These are phyloP conservation scores for Thomomys bottae DNA, from an alignment of 2,113 vertebrate species.

Conservation along the genomic window DNA sequence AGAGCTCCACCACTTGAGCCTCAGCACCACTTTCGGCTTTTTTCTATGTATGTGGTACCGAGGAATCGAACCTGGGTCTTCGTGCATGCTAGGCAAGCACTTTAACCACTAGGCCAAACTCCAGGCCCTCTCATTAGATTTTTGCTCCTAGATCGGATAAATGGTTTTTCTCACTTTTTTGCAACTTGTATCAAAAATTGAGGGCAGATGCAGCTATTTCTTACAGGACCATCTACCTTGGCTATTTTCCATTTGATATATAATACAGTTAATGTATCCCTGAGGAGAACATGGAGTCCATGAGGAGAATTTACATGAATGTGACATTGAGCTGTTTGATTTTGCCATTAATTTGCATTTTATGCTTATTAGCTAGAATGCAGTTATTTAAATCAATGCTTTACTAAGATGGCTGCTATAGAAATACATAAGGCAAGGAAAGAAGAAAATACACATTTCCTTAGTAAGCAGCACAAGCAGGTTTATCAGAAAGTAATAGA, in stretches of 20 bases:
- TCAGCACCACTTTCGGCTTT: no score
- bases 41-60: no score
- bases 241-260: background rate
- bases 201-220: background rate
- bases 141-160: background rate
- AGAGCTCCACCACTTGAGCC: no score
- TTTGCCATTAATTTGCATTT: constrained; percentile 49
- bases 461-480: background rate
- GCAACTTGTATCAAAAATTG: constrained; percentile 30
- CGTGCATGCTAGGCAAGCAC: no score
- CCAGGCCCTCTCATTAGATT: background rate
- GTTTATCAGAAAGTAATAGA: background rate
- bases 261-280: constrained; percentile 10
- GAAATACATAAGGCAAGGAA: constrained; percentile 10
- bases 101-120: no score
- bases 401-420: constrained; percentile 7
- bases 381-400: constrained; percentile 20
- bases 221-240: background rate
- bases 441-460: background rate
- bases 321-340: constrained; percentile 24
- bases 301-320: constrained; percentile 43
- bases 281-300: background rate
- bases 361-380: constrained; percentile 19
- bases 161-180: constrained; percentile 35
- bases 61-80: no score